Evolutionary conservation across 2,797 vertebrate genomes (phyloP), one percentile per base, ranked within the genome.

Genomic region (Menidia menidia): DNA sequence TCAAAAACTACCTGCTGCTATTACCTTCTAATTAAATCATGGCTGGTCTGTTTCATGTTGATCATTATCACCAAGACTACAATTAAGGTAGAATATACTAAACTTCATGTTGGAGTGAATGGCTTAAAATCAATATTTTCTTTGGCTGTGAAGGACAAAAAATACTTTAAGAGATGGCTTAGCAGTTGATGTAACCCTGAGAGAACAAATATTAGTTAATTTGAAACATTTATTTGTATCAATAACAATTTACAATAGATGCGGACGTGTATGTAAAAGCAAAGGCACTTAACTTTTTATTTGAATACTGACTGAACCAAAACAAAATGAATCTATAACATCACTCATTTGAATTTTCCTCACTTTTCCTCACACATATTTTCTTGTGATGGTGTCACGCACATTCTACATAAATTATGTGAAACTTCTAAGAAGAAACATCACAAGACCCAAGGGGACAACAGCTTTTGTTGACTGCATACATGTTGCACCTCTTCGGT

Each of bases 1-100:
- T 57, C 54, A 67, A 47, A 80, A 82, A 83, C 65, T 82, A 86
- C 81, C 82, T 88, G 83, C 80, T 66, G 31, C 33, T 31, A 39
- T 65, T 18, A 7, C 10, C 1, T 15, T 60, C n/a, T 33, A n/a
- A 50, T 4, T 13, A 32, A 43, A 18, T 32, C 11, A 35, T 44
- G 18, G 4, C n/a, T n/a, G 32, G 54, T 64, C 30, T 60, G 18
- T 33, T 4, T 31, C 31, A n/a, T 13, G 16, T n/a, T 48, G 15
- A 31, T 47, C 1, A 35, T 8, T 1, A 16, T 18, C 43, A 1
- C 0, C 11, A 4, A 44, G 0, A 4, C 47, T 42, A 57, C 30
- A 11, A 50, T 16, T 19, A 39, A 64, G 0, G 0, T 12, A 50
- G 12, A 14, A 13, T 47, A 7, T 7, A n/a, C 57, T 3, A 44